Evolutionary conservation across 2,888 invertebrate species (phyloP).

Genomic region (Selenia dentaria): DNA sequence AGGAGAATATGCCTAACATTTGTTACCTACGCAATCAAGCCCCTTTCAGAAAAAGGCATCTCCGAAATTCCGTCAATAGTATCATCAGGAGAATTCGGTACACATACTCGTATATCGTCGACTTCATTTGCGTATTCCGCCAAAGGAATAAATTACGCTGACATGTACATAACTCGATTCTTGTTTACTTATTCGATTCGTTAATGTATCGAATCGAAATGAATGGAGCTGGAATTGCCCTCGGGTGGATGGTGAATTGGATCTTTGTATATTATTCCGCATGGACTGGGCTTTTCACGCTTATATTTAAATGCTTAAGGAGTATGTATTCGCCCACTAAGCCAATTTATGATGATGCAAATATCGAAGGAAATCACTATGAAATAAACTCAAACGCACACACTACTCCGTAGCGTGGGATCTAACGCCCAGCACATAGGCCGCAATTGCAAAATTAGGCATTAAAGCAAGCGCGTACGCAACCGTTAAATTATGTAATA

Average conservation of each 20-base stretch:
- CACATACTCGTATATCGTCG: slow-evolving; percentile 5
- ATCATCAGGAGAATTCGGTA: slow-evolving; percentile 22
- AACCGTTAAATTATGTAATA: no score
- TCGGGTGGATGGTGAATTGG: slow-evolving; percentile 12
- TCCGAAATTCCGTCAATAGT: slow-evolving; percentile 18
- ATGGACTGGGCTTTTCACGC: neutral
- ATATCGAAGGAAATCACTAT: no score
- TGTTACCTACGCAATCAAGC: slow-evolving; percentile 16
- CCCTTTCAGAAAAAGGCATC: slow-evolving; percentile 14
- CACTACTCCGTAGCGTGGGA: no score
- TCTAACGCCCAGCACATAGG: no score
- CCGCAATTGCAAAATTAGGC: no score
- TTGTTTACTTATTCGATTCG: slow-evolving; percentile 25
- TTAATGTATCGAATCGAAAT: slow-evolving; percentile 24
- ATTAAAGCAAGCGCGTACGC: no score
- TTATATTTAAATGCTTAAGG: no score
- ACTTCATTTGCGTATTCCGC: slow-evolving; percentile 27
- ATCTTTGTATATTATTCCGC: slow-evolving; percentile 8
- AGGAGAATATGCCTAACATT: slow-evolving; percentile 7
- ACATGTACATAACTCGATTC: slow-evolving; percentile 24
- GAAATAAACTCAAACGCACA: no score
- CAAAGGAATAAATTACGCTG: slow-evolving; percentile 24
- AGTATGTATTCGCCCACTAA: no score
- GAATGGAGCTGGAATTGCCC: slow-evolving; percentile 17
- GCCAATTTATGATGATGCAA: no score